Conservation (phyloP, 2,113 vertebrate species). For the Balaenoptera acutorostrata region DNA sequence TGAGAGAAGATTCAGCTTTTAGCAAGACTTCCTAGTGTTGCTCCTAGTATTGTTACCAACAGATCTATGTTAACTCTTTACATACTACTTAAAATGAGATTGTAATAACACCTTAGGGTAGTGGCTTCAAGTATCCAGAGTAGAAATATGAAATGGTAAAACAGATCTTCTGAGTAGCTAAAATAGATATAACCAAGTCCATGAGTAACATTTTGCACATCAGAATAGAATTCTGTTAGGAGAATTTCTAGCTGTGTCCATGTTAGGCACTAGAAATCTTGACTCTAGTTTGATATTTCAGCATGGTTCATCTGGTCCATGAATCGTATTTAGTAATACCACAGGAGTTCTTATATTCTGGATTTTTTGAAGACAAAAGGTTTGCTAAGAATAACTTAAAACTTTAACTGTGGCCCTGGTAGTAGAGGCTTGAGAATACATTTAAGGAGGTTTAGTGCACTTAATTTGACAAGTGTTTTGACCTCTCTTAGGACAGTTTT, state of each 20-base stretch:
- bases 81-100: not conserved
- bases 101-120: not conserved
- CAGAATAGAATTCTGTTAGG: not conserved
- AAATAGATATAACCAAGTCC: not conserved
- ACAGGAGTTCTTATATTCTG: not conserved
- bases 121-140: not conserved
- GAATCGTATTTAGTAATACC: not conserved
- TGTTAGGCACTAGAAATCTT: not conserved
- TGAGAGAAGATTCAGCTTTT: not conserved
- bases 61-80: not conserved
- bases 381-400: not conserved
- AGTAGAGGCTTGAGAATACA: not conserved
- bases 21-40: not conserved
- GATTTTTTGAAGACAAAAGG: not conserved
- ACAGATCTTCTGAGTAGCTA: not conserved
- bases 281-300: not conserved
- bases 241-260: not conserved
- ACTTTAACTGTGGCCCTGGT: not conserved
- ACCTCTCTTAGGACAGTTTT: not conserved
- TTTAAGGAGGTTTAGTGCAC: not conserved
- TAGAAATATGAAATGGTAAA: not conserved
- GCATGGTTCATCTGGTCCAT: not conserved
- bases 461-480: not conserved
- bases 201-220: not conserved
- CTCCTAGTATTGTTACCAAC: not conserved